Base-by-base conservation (phyloP, 2,113 vertebrate species). In the Rhynchopsitta pachyrhyncha region DNA sequence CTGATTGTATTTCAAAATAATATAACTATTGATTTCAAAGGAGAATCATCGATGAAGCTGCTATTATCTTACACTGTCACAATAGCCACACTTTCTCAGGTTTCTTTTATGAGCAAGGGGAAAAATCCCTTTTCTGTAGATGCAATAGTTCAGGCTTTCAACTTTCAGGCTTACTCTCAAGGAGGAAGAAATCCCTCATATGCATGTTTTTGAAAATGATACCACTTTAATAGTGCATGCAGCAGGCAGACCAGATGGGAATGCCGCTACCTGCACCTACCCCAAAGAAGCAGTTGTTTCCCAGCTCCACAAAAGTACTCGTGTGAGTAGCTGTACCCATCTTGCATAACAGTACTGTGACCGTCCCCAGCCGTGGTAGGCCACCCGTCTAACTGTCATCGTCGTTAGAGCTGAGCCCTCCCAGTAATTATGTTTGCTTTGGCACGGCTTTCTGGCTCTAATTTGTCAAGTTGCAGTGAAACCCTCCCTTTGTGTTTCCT, bases 401-500 rank as follows among this genome's bases (percentile, higher is more conserved):
- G 84, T 86, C 31, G 55, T 74, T 53, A 28, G 11, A 94, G 76
- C 93, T 82, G 62, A 92, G 88, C 94, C 94, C 88, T 96, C 92
- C 90, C 88, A 82, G 88, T 69, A 49, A 71, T 85, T n/a, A n/a
- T 96, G 75, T 97, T 98, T 97, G 95, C 80, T 94, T 97, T 97
- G 97, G 97, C 97, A 83, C 5, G 2, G 77, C 92, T 92, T 81
- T 93, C 84, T 96, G 96, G 88, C 95, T 98, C 78, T 66, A 84
- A 88, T 97, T 96, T 97, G 94, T 94, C 88, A 92, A 94, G 96
- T 91, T 91, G 90, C 88, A 77, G 82, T 28, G 94, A 96, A 97
- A 92, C 96, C 93, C 93, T 97, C 97, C 97, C 97, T 97, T 90
- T 84, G 95, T 94, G 93, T 97, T 98, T 98, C 96, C 98, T 98